A percentile compares a stretch with the other conserved stretches of the same genome.
Evolutionary conservation across 2,797 vertebrate species (phyloP).

Genomic region (Choloepus didactylus): DNA sequence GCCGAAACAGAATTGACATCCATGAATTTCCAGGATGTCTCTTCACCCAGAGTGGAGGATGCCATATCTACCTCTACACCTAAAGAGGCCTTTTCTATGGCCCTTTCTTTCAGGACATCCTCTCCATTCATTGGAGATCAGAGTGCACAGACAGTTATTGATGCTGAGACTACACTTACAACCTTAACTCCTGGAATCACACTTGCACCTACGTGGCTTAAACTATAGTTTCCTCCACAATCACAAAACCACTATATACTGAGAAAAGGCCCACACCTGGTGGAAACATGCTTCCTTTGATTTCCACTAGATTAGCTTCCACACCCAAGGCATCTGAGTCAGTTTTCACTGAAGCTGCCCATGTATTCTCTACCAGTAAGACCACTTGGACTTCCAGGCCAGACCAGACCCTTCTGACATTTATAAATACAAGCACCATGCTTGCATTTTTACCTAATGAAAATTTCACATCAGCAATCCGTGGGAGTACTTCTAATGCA

Average conservation of each 20-base stretch:
- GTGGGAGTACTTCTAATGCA: constrained; percentile 11
- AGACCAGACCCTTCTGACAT: constrained; percentile 9
- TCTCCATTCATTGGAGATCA: constrained; percentile 15
- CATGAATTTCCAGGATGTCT: constrained; percentile 47
- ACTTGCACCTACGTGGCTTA: not conserved
- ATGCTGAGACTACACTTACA: not conserved
- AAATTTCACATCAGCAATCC: constrained; percentile 45
- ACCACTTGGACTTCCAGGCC: constrained; percentile 56
- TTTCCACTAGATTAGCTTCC: constrained; percentile 40
- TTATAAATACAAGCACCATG: not conserved
- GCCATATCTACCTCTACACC: not conserved
- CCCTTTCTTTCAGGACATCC: constrained; percentile 37
- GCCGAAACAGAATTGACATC: constrained; percentile 40
- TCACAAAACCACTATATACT: not conserved
- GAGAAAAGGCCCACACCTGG: not conserved
- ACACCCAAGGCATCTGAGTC: constrained; percentile 31
- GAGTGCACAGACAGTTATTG: not conserved
- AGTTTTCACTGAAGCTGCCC: not conserved
- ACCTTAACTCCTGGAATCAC: constrained; percentile 37
- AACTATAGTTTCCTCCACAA: not conserved
- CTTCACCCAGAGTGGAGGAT: constrained; percentile 22
- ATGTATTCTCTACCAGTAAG: constrained; percentile 36
- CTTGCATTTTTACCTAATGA: constrained; percentile 46
- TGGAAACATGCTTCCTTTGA: constrained; percentile 36
- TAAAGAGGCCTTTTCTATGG: constrained; percentile 39